Evolutionary conservation across 1,140 invertebrate species (phyloP), one percentile per base, ranked within the genome.

Genomic region (Zaprionus davidi): DNA sequence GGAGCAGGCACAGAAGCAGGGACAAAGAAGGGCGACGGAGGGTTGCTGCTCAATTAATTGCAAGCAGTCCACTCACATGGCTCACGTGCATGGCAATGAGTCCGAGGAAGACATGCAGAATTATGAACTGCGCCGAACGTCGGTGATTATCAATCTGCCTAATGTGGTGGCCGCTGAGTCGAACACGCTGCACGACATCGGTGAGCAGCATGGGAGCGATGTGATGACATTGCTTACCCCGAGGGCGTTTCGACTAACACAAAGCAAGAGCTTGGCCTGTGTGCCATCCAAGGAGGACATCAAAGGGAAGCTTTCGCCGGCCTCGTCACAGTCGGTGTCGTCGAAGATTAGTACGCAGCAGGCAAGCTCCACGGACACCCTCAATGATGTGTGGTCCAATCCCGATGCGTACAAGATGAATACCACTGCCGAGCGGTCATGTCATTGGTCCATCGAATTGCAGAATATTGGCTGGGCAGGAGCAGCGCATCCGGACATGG

Each of bases 311-410:
- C 20, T 20, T 20, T 13, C 46, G 20, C 12, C 11, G 20, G 5
- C 20, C 20, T 9, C 46, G 3, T 13, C 20, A 4, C 46, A 24
- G 9, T 51, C 46, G 3, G n/a, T 17, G 41, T 22, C 17, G 0
- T 24, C 46, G 3, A 5, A 7, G 20, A 2, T 12, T 9, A 51
- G 46, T 51, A 3, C 11, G 46, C 20, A 7, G 17, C 20, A 4
- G 1, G 7, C 36, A 11, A 22, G 17, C 9, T 66, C 55, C 12
- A 12, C 24, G 2, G 70, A 67, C 9, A 59, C 44, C 1, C 31
- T 72, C 0, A 67, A 41, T 34, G 63, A 31, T 2, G 55, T 67
- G 12, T 72, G 70, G 70, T 31, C 22, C 17, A 22, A 72, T 74
- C 28, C 64, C 17, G 11, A 17, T 7, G 31, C n/a, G 2, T 55